These are phyloP conservation scores for Trematomus loennbergii DNA, from an alignment of 2,113 vertebrate genomes.

Conservation along the genomic window DNA sequence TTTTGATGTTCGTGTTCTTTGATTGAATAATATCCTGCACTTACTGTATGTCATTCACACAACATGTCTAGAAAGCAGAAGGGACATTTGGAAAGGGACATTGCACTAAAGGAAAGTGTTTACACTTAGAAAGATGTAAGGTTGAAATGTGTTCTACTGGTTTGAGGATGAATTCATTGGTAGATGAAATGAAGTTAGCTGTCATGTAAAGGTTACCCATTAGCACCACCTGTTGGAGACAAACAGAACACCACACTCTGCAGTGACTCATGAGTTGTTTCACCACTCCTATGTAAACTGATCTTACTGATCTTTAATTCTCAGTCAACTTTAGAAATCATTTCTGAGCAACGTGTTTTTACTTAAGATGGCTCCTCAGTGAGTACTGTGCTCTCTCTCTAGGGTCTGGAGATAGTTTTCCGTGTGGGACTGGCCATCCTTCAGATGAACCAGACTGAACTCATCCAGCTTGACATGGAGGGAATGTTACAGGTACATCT, in stretches of 20 bases:
- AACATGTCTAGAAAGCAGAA: not conserved
- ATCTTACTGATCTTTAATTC: not conserved
- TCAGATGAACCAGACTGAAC: slow-evolving; percentile 95
- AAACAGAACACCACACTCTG: not conserved
- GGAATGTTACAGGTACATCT: slow-evolving; percentile 96
- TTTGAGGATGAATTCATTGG: not conserved
- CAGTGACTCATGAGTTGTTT: not conserved
- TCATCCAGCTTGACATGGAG: slow-evolving; percentile 99
- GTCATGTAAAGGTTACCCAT: slow-evolving; percentile 13
- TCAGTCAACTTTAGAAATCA: not conserved
- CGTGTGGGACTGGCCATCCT: slow-evolving; percentile 95
- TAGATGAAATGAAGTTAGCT: not conserved
- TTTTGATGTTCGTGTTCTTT: not conserved
- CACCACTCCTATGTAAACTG: not conserved
- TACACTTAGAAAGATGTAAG: not conserved
- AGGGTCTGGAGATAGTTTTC: slow-evolving; percentile 99
- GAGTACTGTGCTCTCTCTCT: slow-evolving; percentile 49
- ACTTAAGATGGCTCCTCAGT: not conserved
- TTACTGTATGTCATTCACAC: not conserved
- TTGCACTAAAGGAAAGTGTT: not conserved
- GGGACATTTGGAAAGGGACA: not conserved
- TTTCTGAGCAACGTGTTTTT: not conserved
- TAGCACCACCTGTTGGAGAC: slow-evolving; percentile 69
- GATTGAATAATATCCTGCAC: not conserved
- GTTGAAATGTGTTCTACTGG: not conserved